Conservation (phyloP, 2,888 invertebrate genomes). For the Temnothorax rugatulus region DNA sequence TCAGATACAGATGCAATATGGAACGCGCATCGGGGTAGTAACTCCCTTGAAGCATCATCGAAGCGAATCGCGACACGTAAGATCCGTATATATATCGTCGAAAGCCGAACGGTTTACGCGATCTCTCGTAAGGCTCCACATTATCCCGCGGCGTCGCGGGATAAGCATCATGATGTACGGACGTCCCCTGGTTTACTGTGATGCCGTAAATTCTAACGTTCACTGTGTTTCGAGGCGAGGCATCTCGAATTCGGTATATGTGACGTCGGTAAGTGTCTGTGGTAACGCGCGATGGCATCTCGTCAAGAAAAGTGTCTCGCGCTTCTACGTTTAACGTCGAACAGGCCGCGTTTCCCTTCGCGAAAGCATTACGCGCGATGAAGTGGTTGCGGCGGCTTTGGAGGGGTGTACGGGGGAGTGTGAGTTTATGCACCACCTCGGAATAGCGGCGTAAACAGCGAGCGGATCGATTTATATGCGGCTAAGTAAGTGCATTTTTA, state of each 20-base stretch:
- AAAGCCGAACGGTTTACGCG: constrained; percentile 13
- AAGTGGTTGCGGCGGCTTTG: neutral
- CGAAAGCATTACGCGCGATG: constrained; percentile 8
- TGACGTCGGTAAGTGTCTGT: neutral
- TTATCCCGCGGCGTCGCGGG: neutral
- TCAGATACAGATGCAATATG: constrained; percentile 28
- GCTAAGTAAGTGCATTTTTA: constrained; percentile 77
- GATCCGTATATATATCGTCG: neutral
- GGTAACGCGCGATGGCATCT: constrained; percentile 10
- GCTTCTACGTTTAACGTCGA: neutral
- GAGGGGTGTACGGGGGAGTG: neutral
- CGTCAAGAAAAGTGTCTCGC: neutral
- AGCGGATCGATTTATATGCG: constrained; percentile 75
- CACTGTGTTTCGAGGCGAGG: neutral
- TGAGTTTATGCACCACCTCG: constrained; percentile 68
- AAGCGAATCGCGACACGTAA: constrained; percentile 28
- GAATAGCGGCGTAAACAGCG: constrained; percentile 71
- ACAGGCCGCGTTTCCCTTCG: constrained; percentile 12
- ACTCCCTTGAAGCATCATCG: neutral
- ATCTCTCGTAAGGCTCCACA: neutral
- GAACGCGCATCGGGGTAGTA: constrained; percentile 32
- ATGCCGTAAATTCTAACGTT: neutral
- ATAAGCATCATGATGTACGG: neutral
- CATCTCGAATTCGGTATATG: neutral
- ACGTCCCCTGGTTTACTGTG: neutral